Base-by-base conservation (phyloP, 2,888 invertebrate genomes). In the Elegia similella region DNA sequence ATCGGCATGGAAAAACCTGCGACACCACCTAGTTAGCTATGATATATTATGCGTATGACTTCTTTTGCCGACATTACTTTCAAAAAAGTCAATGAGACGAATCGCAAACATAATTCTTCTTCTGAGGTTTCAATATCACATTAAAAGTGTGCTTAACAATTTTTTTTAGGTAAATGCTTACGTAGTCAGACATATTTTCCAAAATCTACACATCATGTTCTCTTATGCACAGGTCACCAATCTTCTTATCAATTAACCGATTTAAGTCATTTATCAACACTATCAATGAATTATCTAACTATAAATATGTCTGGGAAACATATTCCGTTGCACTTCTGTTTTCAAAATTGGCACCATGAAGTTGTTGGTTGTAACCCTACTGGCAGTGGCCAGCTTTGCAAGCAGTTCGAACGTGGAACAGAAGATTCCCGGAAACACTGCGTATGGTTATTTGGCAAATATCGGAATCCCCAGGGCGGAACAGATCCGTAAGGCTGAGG, bases 401-500 rank as follows among this genome's bases (percentile, higher is more conserved):
- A 61, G 60, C 38, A 64, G 68, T 1, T 63, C 59, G 30, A 61
- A 59, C 2, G 55, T 59, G 13, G 59, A 50, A 23, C 47, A 17
- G 7, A 16, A 38, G 5, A 10, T 57, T 6, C 55, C 61, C n/a
- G 42, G 58, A 23, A 67, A 68, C 43, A 68, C 72, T 3, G 75
- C 70, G 5, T 75, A 64, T 60, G 80, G 78, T 7, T 83, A 81
- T 62, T 62, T 80, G 10, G 60, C 60, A 34, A 74, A 69, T 12
- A 65, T 70, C 58, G 80, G 70, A 13, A 72, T 84, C 29, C 80
- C 76, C 1, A 65, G 66, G 55, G 83, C 73, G 3, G 76, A 82
- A 53, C 56, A 69, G 55, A 72, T 81, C 34, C 74, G 71, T 2
- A 68, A 72, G 53, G 68, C 69, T 10, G 84, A 84, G 62, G 78